Evolutionary conservation across 2,113 vertebrate genomes (phyloP), one percentile per base, ranked within the genome.

Genomic region (Cebidichthys violaceus): DNA sequence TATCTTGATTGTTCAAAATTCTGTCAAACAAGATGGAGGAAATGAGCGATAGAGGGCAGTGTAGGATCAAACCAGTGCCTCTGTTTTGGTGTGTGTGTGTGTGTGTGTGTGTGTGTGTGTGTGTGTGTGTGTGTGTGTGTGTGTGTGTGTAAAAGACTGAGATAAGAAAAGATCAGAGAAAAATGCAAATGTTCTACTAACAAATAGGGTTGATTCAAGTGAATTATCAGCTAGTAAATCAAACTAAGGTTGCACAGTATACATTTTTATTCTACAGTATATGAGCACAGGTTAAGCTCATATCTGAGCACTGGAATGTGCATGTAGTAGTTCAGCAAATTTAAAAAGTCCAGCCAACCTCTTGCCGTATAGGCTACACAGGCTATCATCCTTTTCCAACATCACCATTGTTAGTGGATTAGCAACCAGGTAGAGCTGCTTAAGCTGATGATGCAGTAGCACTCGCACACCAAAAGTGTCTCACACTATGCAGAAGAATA

Each of bases 11-110:
- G 11, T 22, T 57, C 9, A 24, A 33, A 31, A 4, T 33, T 22
- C 17, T 76, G 47, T 65, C 59, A 43, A 52, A 70, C 35, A 22
- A 65, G 3, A 47, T 52, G 13, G 6, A n/a, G 33, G 31, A 66
- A 83, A 71, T 73, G 57, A 81, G 57, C 89, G 39, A 85, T 83
- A 93, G 90, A 83, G 88, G 92, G 89, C 89, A 90, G 82, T 86
- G 70, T 50, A 77, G 83, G 66, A 84, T 82, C 74, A 84, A 71
- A 6, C 47, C 39, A 41, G 24, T 24, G 57, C 5, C 50, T 64
- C 29, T 11, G 9, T 47, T 22, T 57, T 47, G 43, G 39, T 41
- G 17, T 4, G 54, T 65, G 62, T 66, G 64, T 43, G 37, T 33
- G 31, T 33, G 31, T 59, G 9, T 45, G 2, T 37, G 3, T 11